Conservation (phyloP, 2,797 vertebrate genomes). For the Lacerta viridis region DNA sequence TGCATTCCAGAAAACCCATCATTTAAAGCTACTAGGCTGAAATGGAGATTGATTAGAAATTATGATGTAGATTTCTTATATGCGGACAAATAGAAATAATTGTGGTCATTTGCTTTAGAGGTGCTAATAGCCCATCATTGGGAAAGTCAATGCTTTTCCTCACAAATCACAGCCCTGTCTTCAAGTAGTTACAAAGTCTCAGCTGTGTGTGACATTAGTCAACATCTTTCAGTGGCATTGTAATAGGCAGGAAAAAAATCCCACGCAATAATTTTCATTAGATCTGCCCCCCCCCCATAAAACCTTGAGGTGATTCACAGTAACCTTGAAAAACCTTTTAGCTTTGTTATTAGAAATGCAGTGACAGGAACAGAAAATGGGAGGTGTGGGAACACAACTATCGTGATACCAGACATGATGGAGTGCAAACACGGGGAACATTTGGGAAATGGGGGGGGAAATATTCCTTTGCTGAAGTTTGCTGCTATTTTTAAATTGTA, state of each 20-base stretch:
- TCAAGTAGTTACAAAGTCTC: neutral
- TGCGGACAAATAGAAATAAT: neutral
- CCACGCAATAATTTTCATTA: constrained; percentile 31
- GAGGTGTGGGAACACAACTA: neutral
- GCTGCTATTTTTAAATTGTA: constrained; percentile 37
- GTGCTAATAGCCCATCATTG: neutral
- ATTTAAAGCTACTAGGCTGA: neutral
- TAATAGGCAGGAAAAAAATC: constrained; percentile 9
- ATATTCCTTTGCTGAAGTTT: neutral
- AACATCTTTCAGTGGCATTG: neutral
- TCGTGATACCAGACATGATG: neutral
- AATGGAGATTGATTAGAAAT: constrained; percentile 21
- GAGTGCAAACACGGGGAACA: neutral
- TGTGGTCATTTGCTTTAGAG: constrained; percentile 6
- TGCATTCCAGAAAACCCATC: constrained; percentile 21
- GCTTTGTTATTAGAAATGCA: constrained; percentile 23
- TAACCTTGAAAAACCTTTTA: constrained; percentile 21
- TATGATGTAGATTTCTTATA: constrained; percentile 12
- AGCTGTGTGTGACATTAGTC: neutral
- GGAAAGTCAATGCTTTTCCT: neutral
- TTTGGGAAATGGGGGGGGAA: neutral
- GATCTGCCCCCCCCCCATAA: constrained; percentile 19
- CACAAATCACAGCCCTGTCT: neutral
- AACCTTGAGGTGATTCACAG: neutral
- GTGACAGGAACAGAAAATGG: constrained; percentile 21